Base-by-base conservation (phyloP, 2,888 invertebrate genomes). In the Habrosyne pyritoides region DNA sequence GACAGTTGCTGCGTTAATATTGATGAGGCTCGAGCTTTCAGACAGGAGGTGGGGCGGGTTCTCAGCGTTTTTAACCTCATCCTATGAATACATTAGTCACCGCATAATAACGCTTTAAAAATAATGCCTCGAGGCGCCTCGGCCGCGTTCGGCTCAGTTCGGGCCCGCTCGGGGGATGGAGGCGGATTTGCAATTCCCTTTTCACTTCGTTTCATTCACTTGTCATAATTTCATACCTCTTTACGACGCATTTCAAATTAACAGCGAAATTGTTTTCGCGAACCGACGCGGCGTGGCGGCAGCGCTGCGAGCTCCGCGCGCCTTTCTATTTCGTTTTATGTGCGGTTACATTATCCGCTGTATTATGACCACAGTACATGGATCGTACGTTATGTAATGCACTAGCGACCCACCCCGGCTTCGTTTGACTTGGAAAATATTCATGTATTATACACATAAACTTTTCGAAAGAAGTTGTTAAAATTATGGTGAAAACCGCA, bases 1-100 rank as follows among this genome's bases (percentile, higher is more conserved):
- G 42, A 42, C 42, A 18, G 18, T 42, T 42, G 42, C 42, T 42
- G 42, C 42, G 42, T 42, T 42, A 42, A 42, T 42, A 42, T 42
- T 42, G 42, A 42, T 42, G 42, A 42, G 42, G 7, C 42, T 42
- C 42, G 18, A 42, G 42, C 42, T 42, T 18, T 18, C 8, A 42
- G 42, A 18, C 42, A 42, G 36, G 14, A 1, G 14, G 42, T 14
- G 8, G 1, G 36, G 36, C 3, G 36, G 42, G 18, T 2, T 42
- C 18, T 18, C 42, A 8, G 33, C 33, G 42, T 42, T 42, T 42
- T 42, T 42, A 42, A 42, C 42, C 42, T 42, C 42, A 18, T 42
- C 42, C 42, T 42, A 42, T 42, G 42, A 42, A 42, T 42, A 42
- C 42, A 42, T 42, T 42, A 42, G 42, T 2, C 14, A 18, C 42